Evolutionary conservation across 2,113 vertebrate genomes (phyloP).

Genomic region (Salvelinus alpinus): DNA sequence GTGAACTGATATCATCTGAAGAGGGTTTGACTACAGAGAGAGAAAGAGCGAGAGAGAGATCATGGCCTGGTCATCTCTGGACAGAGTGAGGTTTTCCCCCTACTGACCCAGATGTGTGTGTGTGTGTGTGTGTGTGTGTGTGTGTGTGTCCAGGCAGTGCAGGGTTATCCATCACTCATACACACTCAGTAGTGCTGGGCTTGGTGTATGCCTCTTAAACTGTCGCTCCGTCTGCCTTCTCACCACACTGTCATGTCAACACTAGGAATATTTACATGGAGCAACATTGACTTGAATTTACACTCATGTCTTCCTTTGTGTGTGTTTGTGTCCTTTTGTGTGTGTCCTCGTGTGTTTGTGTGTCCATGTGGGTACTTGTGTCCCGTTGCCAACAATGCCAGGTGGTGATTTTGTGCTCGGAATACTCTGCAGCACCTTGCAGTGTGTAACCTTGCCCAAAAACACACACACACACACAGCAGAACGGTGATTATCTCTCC

Average conservation of each 20-base stretch:
- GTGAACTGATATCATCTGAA: constrained; percentile 22
- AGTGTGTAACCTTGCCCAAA: constrained; percentile 39
- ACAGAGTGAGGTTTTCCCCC: neutral
- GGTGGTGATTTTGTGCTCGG: constrained; percentile 69
- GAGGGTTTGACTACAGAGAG: constrained; percentile 28
- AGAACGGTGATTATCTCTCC: constrained; percentile 25
- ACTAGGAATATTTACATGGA: too few relatives aligned
- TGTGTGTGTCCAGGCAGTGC: too few relatives aligned
- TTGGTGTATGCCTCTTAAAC: too few relatives aligned
- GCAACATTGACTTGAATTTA: too few relatives aligned
- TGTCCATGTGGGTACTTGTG: constrained; percentile 5
- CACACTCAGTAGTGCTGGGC: too few relatives aligned
- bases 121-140: too few relatives aligned
- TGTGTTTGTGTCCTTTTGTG: neutral
- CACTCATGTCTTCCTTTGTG: neutral
- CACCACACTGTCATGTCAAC: too few relatives aligned
- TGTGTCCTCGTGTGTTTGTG: neutral
- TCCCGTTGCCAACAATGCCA: constrained; percentile 45
- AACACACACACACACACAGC: constrained; percentile 10
- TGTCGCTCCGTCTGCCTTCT: too few relatives aligned
- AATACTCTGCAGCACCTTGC: constrained; percentile 39
- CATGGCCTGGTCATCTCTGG: neutral
- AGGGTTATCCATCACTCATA: too few relatives aligned
- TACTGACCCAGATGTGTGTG: too few relatives aligned
- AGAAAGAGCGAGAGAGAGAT: constrained; percentile 9